Evolutionary conservation across 2,797 vertebrate species (phyloP), one percentile per base, ranked within the genome.

Genomic region (Petrocephalus sullivani): DNA sequence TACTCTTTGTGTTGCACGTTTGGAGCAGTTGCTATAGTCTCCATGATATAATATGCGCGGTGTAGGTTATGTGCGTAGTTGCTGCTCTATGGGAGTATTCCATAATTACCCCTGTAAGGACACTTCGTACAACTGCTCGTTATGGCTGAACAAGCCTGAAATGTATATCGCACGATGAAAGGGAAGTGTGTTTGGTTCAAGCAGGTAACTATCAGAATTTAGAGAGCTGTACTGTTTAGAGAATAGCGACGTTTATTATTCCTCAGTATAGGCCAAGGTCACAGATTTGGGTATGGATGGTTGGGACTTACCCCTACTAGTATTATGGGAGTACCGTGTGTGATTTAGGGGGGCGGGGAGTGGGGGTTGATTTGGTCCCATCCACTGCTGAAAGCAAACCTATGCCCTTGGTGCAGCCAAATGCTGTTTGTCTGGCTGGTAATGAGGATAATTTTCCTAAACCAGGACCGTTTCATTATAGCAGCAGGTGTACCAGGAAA

Each of bases 41-140:
- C 71, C 54, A 41, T 87, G 87, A 23, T 41, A 37, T 58, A 21
- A 46, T 57, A 49, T 49, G 16, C 1, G 28, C 84, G 60, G 4
- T 51, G 5, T 78, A 57, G 87, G 58, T 60, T 78, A 19, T 61
- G 33, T 86, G 84, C 75, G 49, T 88, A 51, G 56, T 61, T 82
- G 37, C 37, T 33, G 84, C 56, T 16, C 8, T 84, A 84, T 53
- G 82, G 82, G 49, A 53, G 53, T 86, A 4, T 58, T 81, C 46
- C 2, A 2, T 49, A 61, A 60, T 61, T 60, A 49, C 41, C 21
- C 49, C 8, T 54, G 37, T 19, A 8, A 28, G n/a, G 12, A 54
- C 64, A 57, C 54, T 61, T 12, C 37, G 23, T 88, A 53, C 12
- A 37, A 51, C 2, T 53, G 37, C 90, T 87, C 60, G 12, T 85